Evolutionary conservation across 2,797 vertebrate genomes (phyloP).

Genomic region (Delichon dasypus): DNA sequence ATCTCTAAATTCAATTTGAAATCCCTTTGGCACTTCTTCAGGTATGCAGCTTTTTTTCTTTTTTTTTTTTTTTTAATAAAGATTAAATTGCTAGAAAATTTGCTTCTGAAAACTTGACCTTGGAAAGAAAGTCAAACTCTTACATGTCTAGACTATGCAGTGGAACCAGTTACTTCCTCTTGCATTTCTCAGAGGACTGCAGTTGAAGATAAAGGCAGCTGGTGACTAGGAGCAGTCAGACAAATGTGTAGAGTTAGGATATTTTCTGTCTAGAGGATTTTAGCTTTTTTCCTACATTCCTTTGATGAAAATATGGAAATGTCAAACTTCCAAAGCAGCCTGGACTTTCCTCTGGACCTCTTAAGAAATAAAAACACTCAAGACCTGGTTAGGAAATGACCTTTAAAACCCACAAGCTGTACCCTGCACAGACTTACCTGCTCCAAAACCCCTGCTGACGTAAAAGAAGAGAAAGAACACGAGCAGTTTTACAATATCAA

Average conservation of each 20-base stretch:
- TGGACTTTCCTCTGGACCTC: not conserved
- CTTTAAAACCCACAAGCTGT: not conserved
- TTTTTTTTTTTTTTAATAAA: not conserved
- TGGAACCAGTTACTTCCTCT: not conserved
- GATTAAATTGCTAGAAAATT: not conserved
- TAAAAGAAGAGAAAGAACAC: not conserved
- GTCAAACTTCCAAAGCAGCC: not conserved
- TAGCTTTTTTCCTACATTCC: not conserved
- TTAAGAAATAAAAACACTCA: not conserved
- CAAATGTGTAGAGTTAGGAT: not conserved
- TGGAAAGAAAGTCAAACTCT: not conserved
- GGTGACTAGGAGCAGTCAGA: not conserved
- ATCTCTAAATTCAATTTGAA: constrained; percentile 10
- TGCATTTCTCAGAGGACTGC: not conserved
- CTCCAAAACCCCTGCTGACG: not conserved
- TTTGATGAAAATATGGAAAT: not conserved
- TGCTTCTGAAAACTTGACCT: not conserved
- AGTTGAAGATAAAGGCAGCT: not conserved
- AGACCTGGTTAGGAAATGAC: not conserved
- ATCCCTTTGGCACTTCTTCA: not conserved
- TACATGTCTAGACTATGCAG: not conserved
- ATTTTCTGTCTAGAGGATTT: not conserved
- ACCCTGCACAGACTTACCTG: not conserved
- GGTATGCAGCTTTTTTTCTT: not conserved
- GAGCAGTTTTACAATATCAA: not conserved